Evolutionary conservation across 2,113 vertebrate species (phyloP), one percentile per base, ranked within the genome.

Genomic region (Poecile atricapillus): DNA sequence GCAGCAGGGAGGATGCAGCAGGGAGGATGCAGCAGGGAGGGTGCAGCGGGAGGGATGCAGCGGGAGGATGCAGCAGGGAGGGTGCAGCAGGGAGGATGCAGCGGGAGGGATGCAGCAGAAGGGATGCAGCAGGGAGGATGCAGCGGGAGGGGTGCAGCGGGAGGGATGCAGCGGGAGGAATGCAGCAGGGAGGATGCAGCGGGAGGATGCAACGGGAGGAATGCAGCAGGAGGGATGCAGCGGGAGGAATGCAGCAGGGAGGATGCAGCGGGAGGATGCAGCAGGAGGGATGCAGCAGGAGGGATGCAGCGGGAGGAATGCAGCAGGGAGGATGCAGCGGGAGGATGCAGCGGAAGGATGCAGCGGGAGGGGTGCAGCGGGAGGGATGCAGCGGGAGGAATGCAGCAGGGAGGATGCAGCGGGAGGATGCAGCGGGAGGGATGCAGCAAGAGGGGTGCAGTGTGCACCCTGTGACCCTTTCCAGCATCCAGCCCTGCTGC

Each of bases 401-500:
- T 5, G 33, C 62, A 43, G 39, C 5, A 11, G 39, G 39, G 12
- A 8, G 35, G 53, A 25, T 50, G 53, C 64, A 58, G 53, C 15
- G 21, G 76, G 28, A 59, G n/a, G 15, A 7, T 5, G 28, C 62
- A 43, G 69, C 3, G 25, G 49, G 30, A 63, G n/a, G 43, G 53
- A 25, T 50, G 53, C 64, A 58, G 53, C 20, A 27, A 60, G 27
- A 69, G 43, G 23, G 14, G 11, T 5, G 33, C 62, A 43, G 55
- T 1, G 9, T 10, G 22, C 41, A 31, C 19, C 39, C 63, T 2
- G n/a, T 2, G 12, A 50, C 33, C 22, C 20, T 58, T 28, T 9
- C 50, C 27, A 14, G 63, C 22, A 3, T 4, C 5, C 52, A 0
- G 0, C 35, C 39, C 64, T 39, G 44, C 28, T 7, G 7, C 22